Percentiles rank a stretch among this genome's conserved stretches.
phyloP scores from a whole-genome alignment of 2,888 invertebrate species.

The Ochropleura plecta region DNA sequence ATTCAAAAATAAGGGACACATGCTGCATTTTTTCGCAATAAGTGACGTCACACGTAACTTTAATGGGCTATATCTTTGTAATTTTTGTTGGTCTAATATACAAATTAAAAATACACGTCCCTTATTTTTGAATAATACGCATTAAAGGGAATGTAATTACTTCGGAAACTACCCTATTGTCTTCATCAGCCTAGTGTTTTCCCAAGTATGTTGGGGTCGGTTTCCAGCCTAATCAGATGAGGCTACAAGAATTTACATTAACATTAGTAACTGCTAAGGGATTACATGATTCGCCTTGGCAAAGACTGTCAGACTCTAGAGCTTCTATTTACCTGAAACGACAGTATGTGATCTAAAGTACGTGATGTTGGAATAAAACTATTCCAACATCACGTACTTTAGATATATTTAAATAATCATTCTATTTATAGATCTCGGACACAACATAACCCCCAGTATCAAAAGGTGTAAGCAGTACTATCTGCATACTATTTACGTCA shows the following conservation, averaged over 20 bases:
- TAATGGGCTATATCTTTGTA: too few species aligned
- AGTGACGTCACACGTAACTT: too few species aligned
- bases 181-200: not conserved
- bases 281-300: not conserved
- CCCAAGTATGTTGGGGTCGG: not conserved
- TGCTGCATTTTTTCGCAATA: too few species aligned
- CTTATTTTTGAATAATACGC: too few species aligned
- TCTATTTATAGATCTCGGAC: conserved; percentile 37
- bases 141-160: too few species aligned
- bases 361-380: not conserved
- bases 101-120: too few species aligned
- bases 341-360: not conserved
- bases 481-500: conserved; percentile 72
- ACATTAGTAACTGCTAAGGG: not conserved
- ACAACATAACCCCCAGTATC: conserved; percentile 50
- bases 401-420: too few species aligned
- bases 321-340: not conserved
- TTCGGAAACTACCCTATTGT: not conserved
- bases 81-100: too few species aligned
- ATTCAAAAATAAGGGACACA: too few species aligned
- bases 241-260: not conserved
- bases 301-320: not conserved
- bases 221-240: not conserved
- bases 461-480: conserved; percentile 32
- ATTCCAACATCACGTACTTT: too few species aligned